Evolutionary conservation across 2,113 vertebrate species (phyloP).

Genomic region (Hemichromis elongatus): DNA sequence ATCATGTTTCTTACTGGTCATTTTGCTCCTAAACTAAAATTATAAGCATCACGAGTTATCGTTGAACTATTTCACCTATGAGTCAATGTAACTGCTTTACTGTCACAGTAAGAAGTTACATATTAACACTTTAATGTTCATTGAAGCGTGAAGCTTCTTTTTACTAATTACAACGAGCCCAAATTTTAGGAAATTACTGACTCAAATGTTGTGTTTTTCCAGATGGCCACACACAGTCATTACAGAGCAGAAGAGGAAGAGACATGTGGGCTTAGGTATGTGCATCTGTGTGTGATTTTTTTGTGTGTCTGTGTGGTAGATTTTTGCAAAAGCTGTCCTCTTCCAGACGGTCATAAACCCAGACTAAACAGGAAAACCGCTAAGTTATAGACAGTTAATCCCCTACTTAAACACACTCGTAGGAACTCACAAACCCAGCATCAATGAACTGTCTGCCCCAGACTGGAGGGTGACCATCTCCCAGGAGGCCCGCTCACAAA

Average conservation of each 20-base stretch:
- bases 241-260: neutral
- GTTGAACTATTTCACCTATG: neutral
- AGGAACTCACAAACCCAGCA: neutral
- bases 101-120: neutral
- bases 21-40: neutral
- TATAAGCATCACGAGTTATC: neutral
- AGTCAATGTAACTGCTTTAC: neutral
- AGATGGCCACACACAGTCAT: neutral
- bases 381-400: conserved; percentile 54
- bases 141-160: neutral
- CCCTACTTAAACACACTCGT: conserved; percentile 2
- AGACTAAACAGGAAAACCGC: conserved; percentile 73
- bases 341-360: conserved; percentile 57
- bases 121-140: neutral
- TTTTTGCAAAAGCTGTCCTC: conserved; percentile 29
- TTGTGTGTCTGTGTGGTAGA: neutral
- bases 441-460: neutral
- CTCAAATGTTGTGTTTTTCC: neutral
- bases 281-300: neutral
- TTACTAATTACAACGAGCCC: neutral
- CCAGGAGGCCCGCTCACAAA: neutral
- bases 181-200: neutral
- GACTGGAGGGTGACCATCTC: neutral
- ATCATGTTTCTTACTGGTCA: neutral
- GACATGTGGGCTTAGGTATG: neutral